Conservation (phyloP, 2,888 invertebrate species). For the Mesochorus sp. region DNA sequence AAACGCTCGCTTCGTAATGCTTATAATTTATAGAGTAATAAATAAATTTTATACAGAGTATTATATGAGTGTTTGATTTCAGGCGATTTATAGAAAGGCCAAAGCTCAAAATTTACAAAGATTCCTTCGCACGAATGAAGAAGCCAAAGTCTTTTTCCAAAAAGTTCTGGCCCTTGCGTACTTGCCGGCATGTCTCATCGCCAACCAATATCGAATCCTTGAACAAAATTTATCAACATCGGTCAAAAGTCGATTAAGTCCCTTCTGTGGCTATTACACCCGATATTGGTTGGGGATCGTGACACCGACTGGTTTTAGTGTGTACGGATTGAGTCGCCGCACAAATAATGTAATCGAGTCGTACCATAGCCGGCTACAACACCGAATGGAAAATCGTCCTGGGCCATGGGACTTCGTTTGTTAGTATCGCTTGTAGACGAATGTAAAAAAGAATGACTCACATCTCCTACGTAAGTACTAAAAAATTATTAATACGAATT, state of each 20-base stretch:
- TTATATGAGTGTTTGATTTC: not conserved
- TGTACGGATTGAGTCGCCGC: not conserved
- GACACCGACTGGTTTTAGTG: not conserved
- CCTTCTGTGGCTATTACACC: not conserved
- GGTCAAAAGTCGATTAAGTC: not conserved
- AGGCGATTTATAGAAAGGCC: conserved; percentile 16
- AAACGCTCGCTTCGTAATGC: no score
- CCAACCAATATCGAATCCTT: not conserved
- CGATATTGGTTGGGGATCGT: conserved; percentile 9
- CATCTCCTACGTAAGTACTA: not conserved
- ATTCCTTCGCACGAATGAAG: not conserved
- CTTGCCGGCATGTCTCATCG: not conserved
- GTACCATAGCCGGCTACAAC: conserved; percentile 1
- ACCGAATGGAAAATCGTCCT: conserved; percentile 23
- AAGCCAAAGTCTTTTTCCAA: not conserved
- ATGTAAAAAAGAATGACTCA: no score
- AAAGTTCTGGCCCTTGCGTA: conserved; percentile 7
- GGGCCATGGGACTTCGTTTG: conserved; percentile 27
- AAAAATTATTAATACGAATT: not conserved
- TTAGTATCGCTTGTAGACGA: conserved; percentile 8
- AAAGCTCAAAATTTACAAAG: not conserved
- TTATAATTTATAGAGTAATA: not conserved
- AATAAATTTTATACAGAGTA: not conserved
- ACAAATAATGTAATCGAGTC: not conserved
- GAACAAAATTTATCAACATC: not conserved